Evolutionary conservation across 2,888 invertebrate genomes (phyloP), one percentile per base, ranked within the genome.

Genomic region (Timema cristinae): DNA sequence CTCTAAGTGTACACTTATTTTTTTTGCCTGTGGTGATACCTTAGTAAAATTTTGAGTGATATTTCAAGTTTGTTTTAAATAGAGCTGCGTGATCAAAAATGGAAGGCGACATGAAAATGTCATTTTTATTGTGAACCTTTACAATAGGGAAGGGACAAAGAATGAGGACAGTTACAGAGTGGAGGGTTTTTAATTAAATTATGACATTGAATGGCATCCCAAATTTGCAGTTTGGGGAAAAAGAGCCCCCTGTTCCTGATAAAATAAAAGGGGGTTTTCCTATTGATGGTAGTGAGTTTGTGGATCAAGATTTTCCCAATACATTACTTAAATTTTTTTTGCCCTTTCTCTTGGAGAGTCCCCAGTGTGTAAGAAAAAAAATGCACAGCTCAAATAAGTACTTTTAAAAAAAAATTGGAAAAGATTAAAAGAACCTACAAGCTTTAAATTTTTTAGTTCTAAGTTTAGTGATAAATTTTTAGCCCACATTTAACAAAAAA

Each of bases 191-290:
- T 59, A 13, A 59, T 7, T 59, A 59, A 59, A n/a, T 59, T n/a
- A n/a, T 59, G 59, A n/a, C 4, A 59, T 59, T 59, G 59, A 59
- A 59, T 1, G 59, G 6, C 59, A 59, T 59, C 10, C n/a, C n/a
- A 59, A 59, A 59, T 13, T 56, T n/a, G 59, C 59, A 59, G 59
- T 59, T 59, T 59, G n/a, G 59, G 9, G 59, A 59, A 59, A 59
- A 32, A 59, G 32, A n/a, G n/a, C n/a, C n/a, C n/a, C n/a, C n/a
- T n/a, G n/a, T n/a, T n/a, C n/a, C n/a, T n/a, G n/a, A n/a, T n/a
- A n/a, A n/a, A n/a, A n/a, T n/a, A n/a, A n/a, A n/a, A n/a, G n/a
- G n/a, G n/a, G n/a, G n/a, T n/a, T n/a, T n/a, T n/a, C n/a, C 59
- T n/a, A 59, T 13, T 59, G 59, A n/a, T 59, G 13, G 6, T 11